These are phyloP conservation scores for Parazoanthus swiftii DNA, from an alignment of 92 coral and sea anemone species.

Conservation along the genomic window DNA sequence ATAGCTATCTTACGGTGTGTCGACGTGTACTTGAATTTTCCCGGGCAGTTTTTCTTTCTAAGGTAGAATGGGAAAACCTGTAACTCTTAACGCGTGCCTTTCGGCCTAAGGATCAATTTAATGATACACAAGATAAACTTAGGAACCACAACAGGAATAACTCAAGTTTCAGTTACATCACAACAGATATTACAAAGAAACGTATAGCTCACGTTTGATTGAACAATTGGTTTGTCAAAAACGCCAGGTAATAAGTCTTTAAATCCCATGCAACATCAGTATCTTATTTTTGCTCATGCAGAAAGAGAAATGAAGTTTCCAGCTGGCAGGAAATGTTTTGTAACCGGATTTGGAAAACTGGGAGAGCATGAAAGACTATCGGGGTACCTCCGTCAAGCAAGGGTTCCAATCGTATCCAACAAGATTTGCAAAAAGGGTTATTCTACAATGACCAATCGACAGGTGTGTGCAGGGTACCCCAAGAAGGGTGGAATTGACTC, in stretches of 20 bases:
- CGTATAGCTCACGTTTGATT: too few relatives aligned
- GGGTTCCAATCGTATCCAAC: background rate
- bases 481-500: background rate
- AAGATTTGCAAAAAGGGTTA: background rate
- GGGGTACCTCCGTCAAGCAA: background rate
- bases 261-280: background rate
- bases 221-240: background rate
- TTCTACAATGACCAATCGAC: background rate
- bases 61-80: too few relatives aligned
- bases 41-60: too few relatives aligned
- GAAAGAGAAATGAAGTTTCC: background rate
- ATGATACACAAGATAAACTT: too few relatives aligned
- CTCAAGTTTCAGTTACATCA: too few relatives aligned
- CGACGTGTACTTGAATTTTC: too few relatives aligned
- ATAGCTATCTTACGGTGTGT: too few relatives aligned
- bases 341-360: background rate
- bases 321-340: background rate
- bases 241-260: background rate
- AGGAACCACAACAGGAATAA: too few relatives aligned
- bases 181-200: too few relatives aligned
- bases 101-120: too few relatives aligned
- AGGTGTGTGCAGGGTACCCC: background rate
- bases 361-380: background rate
- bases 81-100: too few relatives aligned
- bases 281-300: background rate